Conservation (phyloP, 2,888 invertebrate species). For the Onchidella celtica region DNA sequence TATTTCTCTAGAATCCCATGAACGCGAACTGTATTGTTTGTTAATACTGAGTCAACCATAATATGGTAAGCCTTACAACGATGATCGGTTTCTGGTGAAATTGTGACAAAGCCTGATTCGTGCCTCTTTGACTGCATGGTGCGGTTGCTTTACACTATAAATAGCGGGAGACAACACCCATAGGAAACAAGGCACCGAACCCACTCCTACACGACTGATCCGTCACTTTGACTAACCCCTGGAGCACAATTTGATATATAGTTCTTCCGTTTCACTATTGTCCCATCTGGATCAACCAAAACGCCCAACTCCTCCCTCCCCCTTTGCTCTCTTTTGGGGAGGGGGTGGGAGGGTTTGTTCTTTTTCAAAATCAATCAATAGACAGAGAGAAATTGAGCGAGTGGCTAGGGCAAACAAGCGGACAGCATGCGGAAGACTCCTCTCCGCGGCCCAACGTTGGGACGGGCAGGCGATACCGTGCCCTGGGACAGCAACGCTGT, state of each 20-base stretch:
- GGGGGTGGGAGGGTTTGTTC: background rate
- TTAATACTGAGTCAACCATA: too few relatives aligned
- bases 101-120: too few relatives aligned
- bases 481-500: background rate
- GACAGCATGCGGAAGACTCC: conserved; percentile 30
- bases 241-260: background rate
- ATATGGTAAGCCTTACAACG: too few relatives aligned
- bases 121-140: too few relatives aligned
- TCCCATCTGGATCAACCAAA: background rate
- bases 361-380: conserved; percentile 30
- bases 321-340: background rate
- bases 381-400: conserved; percentile 39
- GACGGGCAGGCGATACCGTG: conserved; percentile 15
- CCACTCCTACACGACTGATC: too few relatives aligned
- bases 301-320: background rate
- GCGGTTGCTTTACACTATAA: too few relatives aligned
- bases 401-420: conserved; percentile 39
- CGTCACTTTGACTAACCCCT: too few relatives aligned
- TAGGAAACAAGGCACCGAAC: too few relatives aligned
- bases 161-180: too few relatives aligned
- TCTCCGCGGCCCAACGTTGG: background rate
- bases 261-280: background rate
- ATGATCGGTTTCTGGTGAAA: too few relatives aligned
- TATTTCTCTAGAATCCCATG: too few relatives aligned
- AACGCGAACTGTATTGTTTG: too few relatives aligned